These are phyloP conservation scores for Phenganax stokvisi DNA, from an alignment of 92 coral and sea anemone genomes.

Conservation along the genomic window DNA sequence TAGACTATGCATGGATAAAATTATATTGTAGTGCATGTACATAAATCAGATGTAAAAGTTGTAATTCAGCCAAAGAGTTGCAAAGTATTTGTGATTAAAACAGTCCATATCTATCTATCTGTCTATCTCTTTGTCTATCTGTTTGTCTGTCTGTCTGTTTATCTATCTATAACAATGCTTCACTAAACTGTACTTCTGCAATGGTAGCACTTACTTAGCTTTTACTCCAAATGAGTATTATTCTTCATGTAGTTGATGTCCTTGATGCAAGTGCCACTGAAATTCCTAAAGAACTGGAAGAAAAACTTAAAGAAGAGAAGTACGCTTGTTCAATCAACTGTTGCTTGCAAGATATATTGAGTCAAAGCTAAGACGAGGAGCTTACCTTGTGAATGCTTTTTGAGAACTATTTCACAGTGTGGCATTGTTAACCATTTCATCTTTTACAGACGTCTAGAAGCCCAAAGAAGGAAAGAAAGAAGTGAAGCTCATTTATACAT, in stretches of 20 bases:
- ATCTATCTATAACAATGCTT: too few relatives aligned
- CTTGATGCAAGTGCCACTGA: constrained; percentile 66
- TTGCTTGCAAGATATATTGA: background rate
- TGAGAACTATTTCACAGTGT: background rate
- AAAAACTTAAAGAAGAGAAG: constrained; percentile 93
- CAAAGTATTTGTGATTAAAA: too few relatives aligned
- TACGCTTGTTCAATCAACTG: constrained; percentile 26
- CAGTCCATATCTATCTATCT: too few relatives aligned
- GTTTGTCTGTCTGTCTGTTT: too few relatives aligned
- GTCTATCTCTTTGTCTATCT: too few relatives aligned
- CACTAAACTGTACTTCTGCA: too few relatives aligned
- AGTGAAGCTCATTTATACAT: constrained; percentile 95
- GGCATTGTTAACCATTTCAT: background rate
- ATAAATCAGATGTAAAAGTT: too few relatives aligned
- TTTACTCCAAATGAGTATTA: background rate
- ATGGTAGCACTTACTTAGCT: background rate
- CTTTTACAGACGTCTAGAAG: constrained; percentile 70
- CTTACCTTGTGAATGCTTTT: background rate
- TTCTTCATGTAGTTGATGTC: constrained; percentile 58
- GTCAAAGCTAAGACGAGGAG: background rate
- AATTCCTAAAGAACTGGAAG: constrained; percentile 79
- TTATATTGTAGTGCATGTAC: too few relatives aligned
- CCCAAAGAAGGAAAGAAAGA: constrained; percentile 94
- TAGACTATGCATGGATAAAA: too few relatives aligned
- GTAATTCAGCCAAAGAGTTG: too few relatives aligned